Evolutionary conservation across 2,888 invertebrate species (phyloP).

Genomic region (Noctua pronuba): DNA sequence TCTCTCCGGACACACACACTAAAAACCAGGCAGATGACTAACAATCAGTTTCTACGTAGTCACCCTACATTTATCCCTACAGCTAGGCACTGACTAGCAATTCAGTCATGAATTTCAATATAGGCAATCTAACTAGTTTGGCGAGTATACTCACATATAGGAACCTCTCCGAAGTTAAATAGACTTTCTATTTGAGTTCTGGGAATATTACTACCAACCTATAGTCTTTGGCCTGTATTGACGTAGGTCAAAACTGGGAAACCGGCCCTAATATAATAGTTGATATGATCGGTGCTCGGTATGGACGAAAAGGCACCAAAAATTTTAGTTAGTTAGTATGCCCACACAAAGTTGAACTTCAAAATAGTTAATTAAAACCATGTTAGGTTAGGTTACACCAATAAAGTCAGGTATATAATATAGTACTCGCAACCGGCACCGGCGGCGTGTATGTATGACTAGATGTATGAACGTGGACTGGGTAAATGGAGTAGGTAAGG

Average conservation of each 20-base stretch:
- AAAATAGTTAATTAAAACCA: neutral
- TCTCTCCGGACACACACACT: no score
- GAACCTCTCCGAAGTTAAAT: constrained; percentile 25
- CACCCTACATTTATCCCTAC: neutral
- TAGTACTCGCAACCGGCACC: no score
- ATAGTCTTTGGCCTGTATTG: constrained; percentile 19
- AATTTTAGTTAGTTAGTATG: neutral
- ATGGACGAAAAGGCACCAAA: neutral
- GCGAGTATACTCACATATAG: neutral
- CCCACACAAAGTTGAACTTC: neutral
- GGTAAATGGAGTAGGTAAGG: no score
- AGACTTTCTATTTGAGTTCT: constrained; percentile 37
- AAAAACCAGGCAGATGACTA: no score
- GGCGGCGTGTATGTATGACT: no score
- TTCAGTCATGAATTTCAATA: constrained; percentile 33
- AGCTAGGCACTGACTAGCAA: constrained; percentile 1
- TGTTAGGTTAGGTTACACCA: neutral
- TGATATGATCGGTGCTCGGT: neutral
- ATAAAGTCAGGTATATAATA: no score
- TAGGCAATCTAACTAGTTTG: constrained; percentile 27
- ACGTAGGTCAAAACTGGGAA: constrained; percentile 7
- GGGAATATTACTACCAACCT: constrained; percentile 15
- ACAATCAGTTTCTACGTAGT: no score
- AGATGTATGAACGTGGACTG: no score
- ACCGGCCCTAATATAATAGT: neutral